Evolutionary conservation across 2,113 vertebrate genomes (phyloP).

Genomic region (Pterocles burchelli): DNA sequence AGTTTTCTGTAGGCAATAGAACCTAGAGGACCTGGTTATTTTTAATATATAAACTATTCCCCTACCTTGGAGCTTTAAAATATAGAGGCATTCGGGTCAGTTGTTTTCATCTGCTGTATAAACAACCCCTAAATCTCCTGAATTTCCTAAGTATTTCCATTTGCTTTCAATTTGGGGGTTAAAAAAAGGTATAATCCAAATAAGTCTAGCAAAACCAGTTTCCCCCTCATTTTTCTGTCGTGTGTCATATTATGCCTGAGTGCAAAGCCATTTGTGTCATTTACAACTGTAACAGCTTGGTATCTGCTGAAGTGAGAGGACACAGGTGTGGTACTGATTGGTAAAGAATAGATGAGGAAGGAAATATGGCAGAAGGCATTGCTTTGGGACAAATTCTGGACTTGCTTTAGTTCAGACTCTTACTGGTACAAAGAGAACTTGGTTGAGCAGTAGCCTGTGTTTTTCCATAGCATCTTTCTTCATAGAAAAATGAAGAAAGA

Average conservation of each 20-base stretch:
- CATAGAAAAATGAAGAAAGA: not conserved
- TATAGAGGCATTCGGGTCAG: conserved; percentile 18
- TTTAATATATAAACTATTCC: conserved; percentile 45
- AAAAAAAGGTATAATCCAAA: not conserved
- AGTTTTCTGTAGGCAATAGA: conserved; percentile 39
- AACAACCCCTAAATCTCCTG: conserved; percentile 32
- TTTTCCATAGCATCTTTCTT: not conserved
- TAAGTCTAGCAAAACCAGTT: not conserved
- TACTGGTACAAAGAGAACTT: not conserved
- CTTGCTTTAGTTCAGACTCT: not conserved
- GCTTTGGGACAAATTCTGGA: not conserved
- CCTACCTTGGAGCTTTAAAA: conserved; percentile 34
- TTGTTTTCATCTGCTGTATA: conserved; percentile 55
- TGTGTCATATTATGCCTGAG: not conserved
- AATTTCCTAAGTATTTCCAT: conserved; percentile 52
- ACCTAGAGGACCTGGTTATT: not conserved
- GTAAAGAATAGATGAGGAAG: not conserved
- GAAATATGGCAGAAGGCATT: not conserved
- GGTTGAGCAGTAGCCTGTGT: rapidly evolving
- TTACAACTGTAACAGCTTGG: not conserved
- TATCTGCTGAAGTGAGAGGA: not conserved
- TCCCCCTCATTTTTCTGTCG: not conserved
- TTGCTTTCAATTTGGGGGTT: conserved; percentile 22
- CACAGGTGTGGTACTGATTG: not conserved
- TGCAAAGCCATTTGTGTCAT: not conserved